phyloP scores from a whole-genome alignment of 1,140 invertebrate genomes.

The Elymnias hypermnestra region DNA sequence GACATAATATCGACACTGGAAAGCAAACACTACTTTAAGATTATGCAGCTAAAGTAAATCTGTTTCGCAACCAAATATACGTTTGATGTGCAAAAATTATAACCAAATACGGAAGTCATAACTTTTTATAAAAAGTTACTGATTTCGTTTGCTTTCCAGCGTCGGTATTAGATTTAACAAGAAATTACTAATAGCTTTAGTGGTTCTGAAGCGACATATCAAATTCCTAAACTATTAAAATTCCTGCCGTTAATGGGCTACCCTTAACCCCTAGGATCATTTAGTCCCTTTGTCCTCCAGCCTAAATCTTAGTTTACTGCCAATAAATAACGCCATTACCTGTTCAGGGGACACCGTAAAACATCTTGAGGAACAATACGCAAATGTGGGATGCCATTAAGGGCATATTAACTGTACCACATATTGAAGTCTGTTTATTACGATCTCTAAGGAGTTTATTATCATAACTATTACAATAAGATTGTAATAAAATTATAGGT shows the following conservation, averaged over 20 bases:
- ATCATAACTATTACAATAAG: not conserved
- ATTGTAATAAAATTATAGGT: not conserved
- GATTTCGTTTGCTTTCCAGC: no score
- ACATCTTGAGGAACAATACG: constrained; percentile 61
- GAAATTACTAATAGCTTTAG: constrained; percentile 1
- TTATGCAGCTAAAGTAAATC: no score
- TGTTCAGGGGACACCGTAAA: constrained; percentile 47
- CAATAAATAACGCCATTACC: constrained; percentile 70
- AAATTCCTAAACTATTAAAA: constrained; percentile 33
- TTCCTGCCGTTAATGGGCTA: constrained; percentile 39
- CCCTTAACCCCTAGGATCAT: constrained; percentile 36
- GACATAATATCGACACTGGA: no score
- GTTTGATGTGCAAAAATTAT: no score
- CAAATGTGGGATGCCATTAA: constrained; percentile 55
- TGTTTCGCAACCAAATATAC: no score
- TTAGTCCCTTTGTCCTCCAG: constrained; percentile 51
- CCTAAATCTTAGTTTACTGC: constrained; percentile 45
- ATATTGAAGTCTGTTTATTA: constrained; percentile 39
- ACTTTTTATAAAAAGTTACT: no score
- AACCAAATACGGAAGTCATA: no score
- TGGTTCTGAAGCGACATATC: constrained; percentile 6
- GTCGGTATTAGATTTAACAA: no score
- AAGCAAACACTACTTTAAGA: no score
- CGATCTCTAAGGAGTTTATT: not conserved
- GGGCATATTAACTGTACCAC: constrained; percentile 51